Base-by-base conservation (phyloP, 2,888 invertebrate genomes). In the Cephus sareptanus region DNA sequence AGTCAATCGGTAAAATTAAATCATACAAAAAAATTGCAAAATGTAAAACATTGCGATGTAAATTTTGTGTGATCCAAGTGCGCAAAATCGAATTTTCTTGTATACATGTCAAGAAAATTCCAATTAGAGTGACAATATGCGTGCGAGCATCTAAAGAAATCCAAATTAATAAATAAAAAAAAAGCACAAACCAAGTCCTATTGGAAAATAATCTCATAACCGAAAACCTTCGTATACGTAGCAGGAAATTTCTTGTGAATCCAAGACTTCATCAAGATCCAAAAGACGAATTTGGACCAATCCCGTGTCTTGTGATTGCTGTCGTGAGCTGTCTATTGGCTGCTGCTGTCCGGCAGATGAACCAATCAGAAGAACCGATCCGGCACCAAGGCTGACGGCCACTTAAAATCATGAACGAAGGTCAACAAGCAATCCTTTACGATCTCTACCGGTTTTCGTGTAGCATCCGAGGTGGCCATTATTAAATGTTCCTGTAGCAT, bases 351-450 rank as follows among this genome's bases (percentile, higher is more conserved):
- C 74, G 88, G 77, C 79, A 88, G 79, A 89, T 31, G 76, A 37
- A 35, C 90, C 90, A 81, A 91, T 83, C 79, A 91, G 86, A 71
- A 91, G 87, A 30, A 90, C 82, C 82, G 91, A 87, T 82, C 91
- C 91, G 79, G 86, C 83, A 79, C 90, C 91, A 85, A 91, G 90
- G 86, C 91, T 91, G 85, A 91, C 89, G 79, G 91, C 87, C 89
- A 91, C 91, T 91, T 89, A 89, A 90, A 87, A 89, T 85, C 80
- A 87, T 85, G 82, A 86, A 85, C 88, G 56, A 90, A 85, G 87
- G 87, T 90, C 87, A 89, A 76, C 80, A 77, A 77, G 75, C 82
- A 82, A 83, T 84, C 78, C 23, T 56, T 80, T 81, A 76, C 69
- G 40, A 13, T 13, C 12, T 35, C 31, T 11, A 35, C n/a, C 74